A percentile compares a stretch with the other conserved stretches of the same genome.
These are phyloP conservation scores for honey bee (Apis mellifera) DNA, from an alignment of 1,140 invertebrate genomes.

Conservation along the genomic window Amel_HAv3.1 CM009933.2:3918501-3919000, in stretches of 20 bases:
- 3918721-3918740: conserved; percentile 47
- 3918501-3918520: background rate
- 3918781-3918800: conserved; percentile 21
- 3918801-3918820: background rate
- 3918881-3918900: conserved; percentile 43
- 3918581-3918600: conserved; percentile 45
- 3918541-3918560: conserved; percentile 4
- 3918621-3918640: background rate
- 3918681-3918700: conserved; percentile 50
- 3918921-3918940: background rate
- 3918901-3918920: conserved; percentile 37
- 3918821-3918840: background rate
- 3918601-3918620: conserved; percentile 46
- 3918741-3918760: conserved; percentile 32
- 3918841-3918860: background rate
- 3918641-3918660: conserved; percentile 42
- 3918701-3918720: conserved; percentile 40
- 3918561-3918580: conserved; percentile 45
- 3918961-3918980: conserved; percentile 8
- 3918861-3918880: conserved; percentile 43
- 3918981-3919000: background rate
- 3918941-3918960: conserved; percentile 2
- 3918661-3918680: conserved; percentile 43
- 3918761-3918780: conserved; percentile 46
- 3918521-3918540: conserved; percentile 13